These are phyloP conservation scores for Sterna hirundo DNA, from an alignment of 2,113 vertebrate genomes.

Conservation along the genomic window DNA sequence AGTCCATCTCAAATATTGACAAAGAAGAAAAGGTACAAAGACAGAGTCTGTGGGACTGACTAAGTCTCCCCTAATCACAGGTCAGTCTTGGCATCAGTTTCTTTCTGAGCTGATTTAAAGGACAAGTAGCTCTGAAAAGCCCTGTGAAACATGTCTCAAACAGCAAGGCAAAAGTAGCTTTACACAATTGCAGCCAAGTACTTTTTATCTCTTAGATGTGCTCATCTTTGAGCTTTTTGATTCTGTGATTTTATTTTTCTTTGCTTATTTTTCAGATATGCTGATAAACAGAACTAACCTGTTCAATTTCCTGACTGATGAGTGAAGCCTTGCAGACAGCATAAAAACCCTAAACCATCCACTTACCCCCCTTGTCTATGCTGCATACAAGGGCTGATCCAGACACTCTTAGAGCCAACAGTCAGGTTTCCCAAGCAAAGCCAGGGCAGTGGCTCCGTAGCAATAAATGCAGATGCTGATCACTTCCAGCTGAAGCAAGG, in stretches of 20 bases:
- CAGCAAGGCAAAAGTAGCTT: neutral
- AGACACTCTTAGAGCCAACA: neutral
- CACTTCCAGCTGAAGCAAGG: neutral
- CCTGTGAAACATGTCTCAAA: neutral
- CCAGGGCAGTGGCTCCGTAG: rapidly evolving
- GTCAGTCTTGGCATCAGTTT: neutral
- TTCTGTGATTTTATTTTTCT: neutral
- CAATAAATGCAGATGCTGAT: neutral
- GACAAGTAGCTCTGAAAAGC: neutral
- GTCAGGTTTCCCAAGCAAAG: neutral
- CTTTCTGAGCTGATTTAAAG: neutral
- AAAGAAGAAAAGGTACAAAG: neutral
- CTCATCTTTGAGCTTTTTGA: neutral
- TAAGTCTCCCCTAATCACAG: neutral
- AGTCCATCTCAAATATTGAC: neutral
- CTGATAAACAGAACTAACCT: neutral
- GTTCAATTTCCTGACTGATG: neutral
- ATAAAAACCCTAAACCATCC: neutral
- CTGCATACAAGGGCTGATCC: too few relatives aligned
- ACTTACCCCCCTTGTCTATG: rapidly evolving
- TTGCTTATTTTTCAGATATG: rapidly evolving
- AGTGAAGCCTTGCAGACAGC: neutral
- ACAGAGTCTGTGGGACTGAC: too few relatives aligned
- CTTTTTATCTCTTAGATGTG: neutral
- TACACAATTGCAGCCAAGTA: neutral